These are phyloP conservation scores for Drosophila cardini DNA, from an alignment of 1,140 invertebrate genomes.

Conservation along the genomic window DNA sequence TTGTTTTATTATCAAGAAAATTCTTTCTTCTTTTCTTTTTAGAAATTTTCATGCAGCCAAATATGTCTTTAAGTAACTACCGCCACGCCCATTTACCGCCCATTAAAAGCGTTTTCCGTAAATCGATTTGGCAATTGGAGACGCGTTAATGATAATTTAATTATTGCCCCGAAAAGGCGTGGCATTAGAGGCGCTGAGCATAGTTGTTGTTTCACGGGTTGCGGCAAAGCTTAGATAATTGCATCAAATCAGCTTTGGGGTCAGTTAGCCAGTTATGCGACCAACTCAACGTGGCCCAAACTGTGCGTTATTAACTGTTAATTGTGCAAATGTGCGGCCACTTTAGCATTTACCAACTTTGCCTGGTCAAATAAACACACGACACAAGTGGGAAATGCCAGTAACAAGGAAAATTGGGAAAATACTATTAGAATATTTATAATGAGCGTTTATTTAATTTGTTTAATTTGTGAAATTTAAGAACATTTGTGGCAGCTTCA, in stretches of 20 bases:
- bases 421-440: conserved; percentile 5
- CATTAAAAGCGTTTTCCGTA: conserved; percentile 21
- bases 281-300: conserved; percentile 7
- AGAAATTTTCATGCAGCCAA: too few relatives aligned
- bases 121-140: conserved; percentile 38
- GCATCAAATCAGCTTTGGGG: conserved; percentile 75
- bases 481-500: background rate
- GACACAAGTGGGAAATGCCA: background rate
- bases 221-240: conserved; percentile 64
- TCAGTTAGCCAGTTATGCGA: conserved; percentile 52
- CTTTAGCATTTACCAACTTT: conserved; percentile 26
- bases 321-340: conserved; percentile 56
- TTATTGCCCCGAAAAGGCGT: conserved; percentile 54
- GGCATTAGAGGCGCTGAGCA: conserved; percentile 15
- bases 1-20: too few relatives aligned
- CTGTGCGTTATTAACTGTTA: conserved; percentile 74
- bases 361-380: background rate
- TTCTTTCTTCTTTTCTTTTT: too few relatives aligned
- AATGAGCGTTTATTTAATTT: background rate
- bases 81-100: background rate
- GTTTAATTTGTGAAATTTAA: conserved; percentile 1
- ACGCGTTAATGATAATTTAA: conserved; percentile 77
- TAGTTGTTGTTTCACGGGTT: conserved; percentile 63
- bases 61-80: background rate
- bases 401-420: background rate